Evolutionary conservation across 2,888 invertebrate genomes (phyloP).

Genomic region (Microchrysa polita): DNA sequence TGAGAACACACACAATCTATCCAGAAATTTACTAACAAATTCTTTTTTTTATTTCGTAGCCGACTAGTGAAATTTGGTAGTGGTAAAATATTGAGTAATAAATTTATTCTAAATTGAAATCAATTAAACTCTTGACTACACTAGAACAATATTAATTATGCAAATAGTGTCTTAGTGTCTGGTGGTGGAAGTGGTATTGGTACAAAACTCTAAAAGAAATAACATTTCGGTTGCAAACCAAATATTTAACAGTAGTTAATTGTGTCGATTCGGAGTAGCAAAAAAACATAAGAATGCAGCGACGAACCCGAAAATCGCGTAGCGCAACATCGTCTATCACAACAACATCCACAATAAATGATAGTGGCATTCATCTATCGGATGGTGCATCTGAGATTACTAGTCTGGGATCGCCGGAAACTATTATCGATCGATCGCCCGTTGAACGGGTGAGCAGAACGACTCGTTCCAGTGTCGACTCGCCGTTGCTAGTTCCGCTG

Average conservation of each 20-base stretch:
- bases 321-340: slow-evolving; percentile 3
- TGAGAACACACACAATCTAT: neutral
- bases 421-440: neutral
- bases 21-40: slow-evolving; percentile 11
- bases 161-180: slow-evolving; percentile 20
- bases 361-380: slow-evolving; percentile 28
- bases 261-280: neutral
- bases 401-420: slow-evolving; percentile 2
- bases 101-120: neutral
- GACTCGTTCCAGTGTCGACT: too few species aligned
- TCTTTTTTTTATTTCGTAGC: slow-evolving; percentile 4
- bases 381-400: slow-evolving; percentile 14
- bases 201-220: neutral
- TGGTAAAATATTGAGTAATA: slow-evolving; percentile 7
- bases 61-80: slow-evolving; percentile 7
- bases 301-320: slow-evolving; percentile 23
- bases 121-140: neutral
- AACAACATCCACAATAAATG: slow-evolving; percentile 11
- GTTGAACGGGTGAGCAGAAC: neutral
- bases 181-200: slow-evolving; percentile 18
- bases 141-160: neutral
- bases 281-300: slow-evolving; percentile 19
- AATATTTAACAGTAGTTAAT: neutral
- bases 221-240: neutral
- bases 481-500: neutral